Base-by-base conservation (phyloP, 2,113 vertebrate genomes). In the Perca flavescens region DNA sequence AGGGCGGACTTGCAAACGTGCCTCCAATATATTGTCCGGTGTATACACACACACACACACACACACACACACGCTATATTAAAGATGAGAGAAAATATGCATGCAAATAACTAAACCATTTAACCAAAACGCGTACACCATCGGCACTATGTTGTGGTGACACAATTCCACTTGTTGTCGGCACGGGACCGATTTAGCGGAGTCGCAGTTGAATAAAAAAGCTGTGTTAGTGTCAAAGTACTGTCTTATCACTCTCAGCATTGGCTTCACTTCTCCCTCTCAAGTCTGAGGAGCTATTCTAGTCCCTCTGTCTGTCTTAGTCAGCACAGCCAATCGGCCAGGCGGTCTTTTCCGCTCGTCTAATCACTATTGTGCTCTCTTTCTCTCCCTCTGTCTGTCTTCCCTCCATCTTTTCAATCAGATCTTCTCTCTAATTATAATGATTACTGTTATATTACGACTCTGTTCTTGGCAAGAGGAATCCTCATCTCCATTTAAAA, bases 401-500 rank as follows among this genome's bases (percentile, higher is more conserved):
- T 69, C 65, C 17, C 70, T 58, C 67, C 53, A 5, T 65, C 68
- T 63, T 61, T 78, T 34, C n/a, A 49, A 49, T 74, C 83, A 53
- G 49, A 60, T 58, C 70, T 36, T 25, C 46, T 69, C 71, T 63
- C n/a, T 72, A 71, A 79, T 81, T 69, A 77, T 68, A 40, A 72
- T 80, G 22, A 62, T 78, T 25, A 74, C 34, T 69, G 58, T 58
- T 49, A 7, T 28, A 70, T 53, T 50, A 65, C 40, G 46, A 78
- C 21, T 74, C 74, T 40, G 49, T 21, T 65, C 52, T 79, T 67
- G 57, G 77, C 74, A 66, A 54, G 15, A 75, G 43, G 70, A 74
- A 63, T 79, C 74, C 60, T 80, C 54, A 19, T 71, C 57, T 70
- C n/a, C 22, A 0, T 75, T 71, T 84, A 60, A 79, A 71, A 78